These are phyloP conservation scores for Balearica regulorum DNA, from an alignment of 2,797 vertebrate genomes.

Conservation along the genomic window DNA sequence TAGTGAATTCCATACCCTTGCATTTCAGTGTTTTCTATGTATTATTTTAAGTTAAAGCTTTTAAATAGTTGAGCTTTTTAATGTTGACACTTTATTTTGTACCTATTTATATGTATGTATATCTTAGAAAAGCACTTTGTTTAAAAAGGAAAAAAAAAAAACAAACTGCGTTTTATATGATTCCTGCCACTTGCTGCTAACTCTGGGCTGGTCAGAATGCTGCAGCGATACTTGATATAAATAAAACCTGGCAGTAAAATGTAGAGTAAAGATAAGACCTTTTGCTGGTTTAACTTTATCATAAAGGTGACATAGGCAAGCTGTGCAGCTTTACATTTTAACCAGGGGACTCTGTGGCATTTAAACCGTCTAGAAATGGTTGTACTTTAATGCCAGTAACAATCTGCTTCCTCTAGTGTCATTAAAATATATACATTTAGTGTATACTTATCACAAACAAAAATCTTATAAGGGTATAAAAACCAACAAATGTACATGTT, in stretches of 20 bases:
- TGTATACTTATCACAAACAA: conserved; percentile 78
- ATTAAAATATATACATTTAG: conserved; percentile 80
- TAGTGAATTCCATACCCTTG: conserved; percentile 76
- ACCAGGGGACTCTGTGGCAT: conserved; percentile 99
- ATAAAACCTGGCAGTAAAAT: conserved; percentile 87
- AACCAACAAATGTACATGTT: conserved; percentile 75
- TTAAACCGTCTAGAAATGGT: conserved; percentile 94
- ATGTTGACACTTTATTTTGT: conserved; percentile 90
- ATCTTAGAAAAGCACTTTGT: conserved; percentile 99
- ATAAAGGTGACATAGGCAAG: conserved; percentile 88
- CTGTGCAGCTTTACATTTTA: conserved; percentile 98
- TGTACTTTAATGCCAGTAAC: conserved; percentile 98
- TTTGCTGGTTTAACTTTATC: conserved; percentile 80
- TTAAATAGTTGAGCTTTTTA: conserved; percentile 87
- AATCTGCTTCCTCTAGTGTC: conserved; percentile 89
- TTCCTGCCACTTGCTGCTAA: conserved; percentile 99
- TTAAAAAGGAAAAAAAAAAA: conserved; percentile 82
- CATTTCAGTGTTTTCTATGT: conserved; percentile 85
- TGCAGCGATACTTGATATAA: conserved; percentile 95
- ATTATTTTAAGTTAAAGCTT: conserved; percentile 83
- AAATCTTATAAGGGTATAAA: conserved; percentile 71
- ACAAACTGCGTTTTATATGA: conserved; percentile 87
- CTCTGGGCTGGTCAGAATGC: conserved; percentile 97
- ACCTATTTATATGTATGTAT: conserved; percentile 89
- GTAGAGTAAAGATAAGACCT: conserved; percentile 82